Evolutionary conservation across 2,888 invertebrate genomes (phyloP).

Genomic region (Eucera pruinosa): DNA sequence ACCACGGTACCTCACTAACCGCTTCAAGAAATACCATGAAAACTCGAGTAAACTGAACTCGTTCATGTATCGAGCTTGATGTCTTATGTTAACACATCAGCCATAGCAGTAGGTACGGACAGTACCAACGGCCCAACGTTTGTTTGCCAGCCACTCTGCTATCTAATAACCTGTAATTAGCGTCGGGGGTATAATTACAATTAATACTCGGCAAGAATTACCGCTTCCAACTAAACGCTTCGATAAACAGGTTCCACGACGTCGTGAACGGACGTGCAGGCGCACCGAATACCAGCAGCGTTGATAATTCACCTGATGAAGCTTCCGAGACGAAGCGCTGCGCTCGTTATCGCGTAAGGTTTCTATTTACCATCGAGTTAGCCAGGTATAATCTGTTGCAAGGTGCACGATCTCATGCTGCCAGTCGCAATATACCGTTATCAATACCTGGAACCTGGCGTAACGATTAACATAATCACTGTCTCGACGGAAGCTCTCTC

Average conservation of each 20-base stretch:
- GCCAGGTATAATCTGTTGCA: constrained; percentile 66
- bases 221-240: constrained; percentile 70
- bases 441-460: constrained; percentile 64
- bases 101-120: constrained; percentile 10
- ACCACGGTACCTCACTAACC: neutral
- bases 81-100: constrained; percentile 49
- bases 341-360: constrained; percentile 69
- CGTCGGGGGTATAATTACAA: constrained; percentile 76
- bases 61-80: constrained; percentile 21
- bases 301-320: constrained; percentile 59
- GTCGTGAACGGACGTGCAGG: constrained; percentile 33
- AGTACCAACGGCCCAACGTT: constrained; percentile 33
- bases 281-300: constrained; percentile 34
- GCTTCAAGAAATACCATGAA: constrained; percentile 2
- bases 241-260: constrained; percentile 68
- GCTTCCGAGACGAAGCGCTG: constrained; percentile 48
- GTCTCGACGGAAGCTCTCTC: constrained; percentile 45
- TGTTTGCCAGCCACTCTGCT: constrained; percentile 75
- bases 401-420: constrained; percentile 58
- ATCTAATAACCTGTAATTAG: constrained; percentile 78
- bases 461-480: constrained; percentile 64
- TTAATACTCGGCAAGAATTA: constrained; percentile 74
- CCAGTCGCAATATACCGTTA: constrained; percentile 63
- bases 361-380: constrained; percentile 71
- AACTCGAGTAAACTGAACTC: neutral